Evolutionary conservation across 2,797 vertebrate genomes (phyloP).

Genomic region (Podarcis siculus): DNA sequence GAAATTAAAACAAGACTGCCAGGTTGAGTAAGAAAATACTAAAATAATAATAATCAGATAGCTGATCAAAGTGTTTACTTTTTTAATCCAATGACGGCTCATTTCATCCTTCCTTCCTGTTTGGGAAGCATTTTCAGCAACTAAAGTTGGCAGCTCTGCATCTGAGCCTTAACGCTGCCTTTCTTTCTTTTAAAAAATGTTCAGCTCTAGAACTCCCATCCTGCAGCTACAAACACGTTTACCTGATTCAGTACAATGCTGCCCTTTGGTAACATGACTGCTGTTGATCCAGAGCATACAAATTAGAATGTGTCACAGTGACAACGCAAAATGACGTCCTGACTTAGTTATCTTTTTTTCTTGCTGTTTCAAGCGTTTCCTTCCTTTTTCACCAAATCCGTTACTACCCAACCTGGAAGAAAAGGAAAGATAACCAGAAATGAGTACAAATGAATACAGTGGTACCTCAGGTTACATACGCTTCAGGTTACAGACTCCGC

Average conservation of each 20-base stretch:
- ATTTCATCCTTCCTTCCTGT: not conserved
- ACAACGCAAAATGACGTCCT: not conserved
- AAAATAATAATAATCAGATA: not conserved
- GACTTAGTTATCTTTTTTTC: not conserved
- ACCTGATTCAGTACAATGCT: not conserved
- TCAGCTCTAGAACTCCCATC: not conserved
- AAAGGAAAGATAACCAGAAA: not conserved
- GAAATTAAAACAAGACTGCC: too few species aligned
- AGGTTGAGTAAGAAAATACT: too few species aligned
- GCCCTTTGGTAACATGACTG: not conserved
- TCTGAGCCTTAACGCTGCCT: not conserved
- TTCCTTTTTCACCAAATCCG: constrained; percentile 9
- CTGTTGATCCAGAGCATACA: not conserved
- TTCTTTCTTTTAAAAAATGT: not conserved
- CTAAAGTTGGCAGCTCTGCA: not conserved
- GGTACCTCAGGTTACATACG: too few species aligned
- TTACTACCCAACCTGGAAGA: not conserved
- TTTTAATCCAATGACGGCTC: not conserved
- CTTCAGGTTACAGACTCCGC: too few species aligned
- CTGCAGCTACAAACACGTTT: not conserved
- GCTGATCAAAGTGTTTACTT: not conserved
- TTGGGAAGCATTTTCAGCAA: not conserved
- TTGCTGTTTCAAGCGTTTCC: not conserved
- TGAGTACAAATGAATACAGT: not conserved
- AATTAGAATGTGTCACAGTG: not conserved